Percentiles rank a stretch among this genome's conserved stretches.
These are phyloP conservation scores for Syrmaticus mikado DNA, from an alignment of 2,113 vertebrate species.

Conservation along the genomic window DNA sequence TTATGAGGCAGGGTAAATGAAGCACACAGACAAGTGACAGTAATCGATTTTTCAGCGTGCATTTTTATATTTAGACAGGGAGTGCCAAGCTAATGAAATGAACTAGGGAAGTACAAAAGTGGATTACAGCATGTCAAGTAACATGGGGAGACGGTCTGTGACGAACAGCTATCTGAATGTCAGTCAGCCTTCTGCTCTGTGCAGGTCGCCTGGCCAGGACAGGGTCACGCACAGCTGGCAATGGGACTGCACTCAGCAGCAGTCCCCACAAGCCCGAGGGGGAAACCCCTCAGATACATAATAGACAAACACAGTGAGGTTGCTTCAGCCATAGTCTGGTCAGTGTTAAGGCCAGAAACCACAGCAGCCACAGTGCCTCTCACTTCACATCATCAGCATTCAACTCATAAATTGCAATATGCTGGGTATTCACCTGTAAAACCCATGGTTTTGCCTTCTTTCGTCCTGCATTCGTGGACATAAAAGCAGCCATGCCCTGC, in stretches of 20 bases:
- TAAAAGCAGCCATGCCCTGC: rapidly evolving
- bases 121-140: conserved; percentile 18
- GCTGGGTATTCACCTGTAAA: neutral
- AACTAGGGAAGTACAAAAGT: conserved; percentile 20
- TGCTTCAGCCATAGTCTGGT: neutral
- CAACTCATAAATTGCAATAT: neutral
- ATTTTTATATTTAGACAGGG: conserved; percentile 53
- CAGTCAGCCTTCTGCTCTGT: neutral
- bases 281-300: neutral
- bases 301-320: neutral
- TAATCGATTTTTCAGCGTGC: conserved; percentile 48
- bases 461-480: neutral
- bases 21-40: conserved; percentile 52
- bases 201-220: neutral
- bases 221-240: rapidly evolving
- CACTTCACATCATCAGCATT: rapidly evolving
- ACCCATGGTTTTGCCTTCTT: neutral
- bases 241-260: rapidly evolving
- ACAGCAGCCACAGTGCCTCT: neutral
- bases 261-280: neutral
- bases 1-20: conserved; percentile 44
- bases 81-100: conserved; percentile 38
- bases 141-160: neutral
- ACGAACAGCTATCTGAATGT: neutral
- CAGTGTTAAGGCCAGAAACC: neutral